Evolutionary conservation across 2,113 vertebrate genomes (phyloP).

Genomic region (Planiliza haematocheilus): DNA sequence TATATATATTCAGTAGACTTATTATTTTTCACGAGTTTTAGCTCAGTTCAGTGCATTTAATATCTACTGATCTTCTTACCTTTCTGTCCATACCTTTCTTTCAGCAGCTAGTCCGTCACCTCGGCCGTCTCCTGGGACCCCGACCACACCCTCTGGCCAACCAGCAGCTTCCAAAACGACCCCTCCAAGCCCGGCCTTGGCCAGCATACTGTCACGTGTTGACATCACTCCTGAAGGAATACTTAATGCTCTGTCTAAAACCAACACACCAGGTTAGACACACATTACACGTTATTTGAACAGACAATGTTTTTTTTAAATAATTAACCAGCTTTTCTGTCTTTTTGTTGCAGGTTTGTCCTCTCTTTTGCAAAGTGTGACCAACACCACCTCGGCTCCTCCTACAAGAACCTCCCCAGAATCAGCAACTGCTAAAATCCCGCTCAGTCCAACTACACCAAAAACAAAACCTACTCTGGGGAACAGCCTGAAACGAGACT

Average conservation of each 20-base stretch:
- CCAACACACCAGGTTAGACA: conserved; percentile 90
- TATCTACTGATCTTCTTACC: neutral
- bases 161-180: conserved; percentile 85
- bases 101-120: conserved; percentile 90
- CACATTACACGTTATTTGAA: neutral
- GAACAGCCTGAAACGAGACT: conserved; percentile 72
- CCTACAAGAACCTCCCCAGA: conserved; percentile 81
- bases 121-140: conserved; percentile 90
- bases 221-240: conserved; percentile 96
- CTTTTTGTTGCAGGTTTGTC: conserved; percentile 87
- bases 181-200: conserved; percentile 84
- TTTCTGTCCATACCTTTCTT: neutral
- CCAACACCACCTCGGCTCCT: conserved; percentile 72
- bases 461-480: conserved; percentile 82
- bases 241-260: conserved; percentile 93
- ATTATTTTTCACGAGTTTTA: too few relatives aligned
- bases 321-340: neutral
- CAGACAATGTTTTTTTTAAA: neutral
- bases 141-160: conserved; percentile 88
- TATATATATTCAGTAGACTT: too few relatives aligned
- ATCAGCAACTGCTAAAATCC: conserved; percentile 76
- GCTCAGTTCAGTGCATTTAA: too few relatives aligned
- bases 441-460: conserved; percentile 85
- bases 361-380: conserved; percentile 92
- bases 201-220: conserved; percentile 95